Evolutionary conservation across 2,797 vertebrate species (phyloP).

Genomic region (Enteromius thamalakanensis): DNA sequence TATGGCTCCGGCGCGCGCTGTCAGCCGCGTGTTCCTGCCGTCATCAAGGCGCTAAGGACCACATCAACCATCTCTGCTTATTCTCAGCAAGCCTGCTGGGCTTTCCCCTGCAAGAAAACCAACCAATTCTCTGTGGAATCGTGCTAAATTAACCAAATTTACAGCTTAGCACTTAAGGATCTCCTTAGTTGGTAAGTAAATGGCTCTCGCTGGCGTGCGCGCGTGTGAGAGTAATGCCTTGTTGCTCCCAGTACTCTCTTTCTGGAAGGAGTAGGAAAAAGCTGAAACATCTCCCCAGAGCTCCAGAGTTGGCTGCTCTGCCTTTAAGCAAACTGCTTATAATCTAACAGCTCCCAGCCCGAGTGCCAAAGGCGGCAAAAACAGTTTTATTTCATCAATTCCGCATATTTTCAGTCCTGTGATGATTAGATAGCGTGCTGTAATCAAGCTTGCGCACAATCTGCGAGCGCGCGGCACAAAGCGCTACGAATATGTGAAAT

Average conservation of each 20-base stretch:
- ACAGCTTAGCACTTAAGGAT: slow-evolving; percentile 81
- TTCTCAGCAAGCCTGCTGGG: slow-evolving; percentile 77
- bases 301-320: slow-evolving; percentile 68
- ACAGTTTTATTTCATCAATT: slow-evolving; percentile 68
- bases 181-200: slow-evolving; percentile 79
- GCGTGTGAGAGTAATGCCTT: slow-evolving; percentile 56
- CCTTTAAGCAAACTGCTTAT: slow-evolving; percentile 71
- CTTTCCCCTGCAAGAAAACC: slow-evolving; percentile 76
- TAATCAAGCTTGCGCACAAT: neutral
- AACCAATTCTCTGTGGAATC: slow-evolving; percentile 76
- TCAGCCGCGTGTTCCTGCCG: slow-evolving; percentile 71
- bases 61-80: slow-evolving; percentile 75
- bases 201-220: slow-evolving; percentile 60
- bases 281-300: slow-evolving; percentile 65
- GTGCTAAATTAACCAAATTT: slow-evolving; percentile 84
- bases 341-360: slow-evolving; percentile 73
- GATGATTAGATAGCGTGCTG: slow-evolving; percentile 39
- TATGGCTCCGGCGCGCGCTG: slow-evolving; percentile 60
- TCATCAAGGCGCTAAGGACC: slow-evolving; percentile 72
- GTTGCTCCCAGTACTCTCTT: slow-evolving; percentile 65
- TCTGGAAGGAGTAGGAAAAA: slow-evolving; percentile 70
- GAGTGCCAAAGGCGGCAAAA: slow-evolving; percentile 62
- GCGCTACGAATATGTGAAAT: neutral
- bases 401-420: slow-evolving; percentile 47
- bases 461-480: too few species aligned